Evolutionary conservation across 2,113 vertebrate genomes (phyloP).

Genomic region (Alces alces): DNA sequence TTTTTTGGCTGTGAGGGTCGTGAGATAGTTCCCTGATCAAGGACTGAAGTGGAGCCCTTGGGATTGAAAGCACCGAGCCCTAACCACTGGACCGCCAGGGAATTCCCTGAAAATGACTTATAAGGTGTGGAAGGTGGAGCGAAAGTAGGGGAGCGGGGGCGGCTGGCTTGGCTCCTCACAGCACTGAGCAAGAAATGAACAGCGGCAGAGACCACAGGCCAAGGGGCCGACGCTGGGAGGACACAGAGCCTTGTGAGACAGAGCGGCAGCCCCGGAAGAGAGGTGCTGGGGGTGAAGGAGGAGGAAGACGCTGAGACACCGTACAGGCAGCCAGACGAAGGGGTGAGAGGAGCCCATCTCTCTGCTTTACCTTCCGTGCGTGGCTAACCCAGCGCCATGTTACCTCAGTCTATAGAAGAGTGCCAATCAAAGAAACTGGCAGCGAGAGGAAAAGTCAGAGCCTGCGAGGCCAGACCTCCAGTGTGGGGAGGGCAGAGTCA

Average conservation of each 20-base stretch:
- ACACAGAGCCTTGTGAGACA: neutral
- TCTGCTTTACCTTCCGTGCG: neutral
- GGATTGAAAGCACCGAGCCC: neutral
- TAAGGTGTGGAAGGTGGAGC: neutral
- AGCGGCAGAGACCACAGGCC: neutral
- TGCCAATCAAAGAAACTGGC: accelerated
- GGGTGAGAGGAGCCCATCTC: neutral
- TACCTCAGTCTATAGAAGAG: neutral
- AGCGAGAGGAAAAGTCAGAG: neutral
- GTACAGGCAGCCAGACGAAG: neutral
- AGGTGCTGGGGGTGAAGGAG: neutral
- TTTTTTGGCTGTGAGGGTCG: neutral
- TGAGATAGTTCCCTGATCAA: neutral
- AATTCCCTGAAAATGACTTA: neutral
- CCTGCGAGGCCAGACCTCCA: neutral
- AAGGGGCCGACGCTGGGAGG: too few relatives aligned
- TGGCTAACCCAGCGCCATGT: neutral
- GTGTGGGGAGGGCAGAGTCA: neutral
- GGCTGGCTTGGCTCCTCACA: neutral
- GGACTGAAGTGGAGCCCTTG: neutral
- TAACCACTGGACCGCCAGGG: neutral
- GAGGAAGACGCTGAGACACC: neutral
- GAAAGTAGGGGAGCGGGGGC: neutral
- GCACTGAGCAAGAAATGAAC: neutral
- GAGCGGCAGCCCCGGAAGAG: neutral